phyloP scores from a whole-genome alignment of 2,797 vertebrate species.

The Thamnophis elegans region DNA sequence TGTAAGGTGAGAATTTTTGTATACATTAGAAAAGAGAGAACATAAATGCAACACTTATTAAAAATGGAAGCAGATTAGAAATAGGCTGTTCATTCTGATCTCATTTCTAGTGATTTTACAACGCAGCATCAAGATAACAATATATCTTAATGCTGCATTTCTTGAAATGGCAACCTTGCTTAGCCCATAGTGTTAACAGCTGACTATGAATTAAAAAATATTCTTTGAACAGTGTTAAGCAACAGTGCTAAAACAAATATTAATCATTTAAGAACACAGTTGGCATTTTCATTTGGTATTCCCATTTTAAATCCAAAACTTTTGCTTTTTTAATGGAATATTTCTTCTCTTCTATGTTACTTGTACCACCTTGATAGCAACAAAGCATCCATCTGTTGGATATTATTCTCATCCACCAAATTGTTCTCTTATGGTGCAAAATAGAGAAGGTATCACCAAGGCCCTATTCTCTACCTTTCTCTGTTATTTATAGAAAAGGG shows the following conservation, averaged over 20 bases:
- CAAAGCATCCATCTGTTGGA: not conserved
- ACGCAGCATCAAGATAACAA: not conserved
- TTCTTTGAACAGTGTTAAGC: slow-evolving; percentile 27
- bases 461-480: not conserved
- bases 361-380: not conserved
- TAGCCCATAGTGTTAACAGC: slow-evolving; percentile 6
- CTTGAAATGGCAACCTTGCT: slow-evolving; percentile 25
- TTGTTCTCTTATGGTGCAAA: not conserved
- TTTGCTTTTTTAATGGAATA: slow-evolving; percentile 4
- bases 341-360: slow-evolving; percentile 26
- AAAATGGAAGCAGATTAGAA: not conserved
- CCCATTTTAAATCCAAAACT: slow-evolving; percentile 22
- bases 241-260: slow-evolving; percentile 7
- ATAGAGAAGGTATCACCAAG: not conserved
- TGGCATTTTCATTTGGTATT: slow-evolving; percentile 26
- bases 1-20: slow-evolving; percentile 35
- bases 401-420: not conserved
- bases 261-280: slow-evolving; percentile 40
- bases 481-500: not conserved
- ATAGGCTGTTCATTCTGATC: slow-evolving; percentile 12
- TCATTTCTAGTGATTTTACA: not conserved
- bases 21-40: not conserved
- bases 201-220: slow-evolving; percentile 4
- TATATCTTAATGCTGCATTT: not conserved
- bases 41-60: slow-evolving; percentile 22